Conservation (phyloP, 2,888 invertebrate species). For the Odiellus spinosus region DNA sequence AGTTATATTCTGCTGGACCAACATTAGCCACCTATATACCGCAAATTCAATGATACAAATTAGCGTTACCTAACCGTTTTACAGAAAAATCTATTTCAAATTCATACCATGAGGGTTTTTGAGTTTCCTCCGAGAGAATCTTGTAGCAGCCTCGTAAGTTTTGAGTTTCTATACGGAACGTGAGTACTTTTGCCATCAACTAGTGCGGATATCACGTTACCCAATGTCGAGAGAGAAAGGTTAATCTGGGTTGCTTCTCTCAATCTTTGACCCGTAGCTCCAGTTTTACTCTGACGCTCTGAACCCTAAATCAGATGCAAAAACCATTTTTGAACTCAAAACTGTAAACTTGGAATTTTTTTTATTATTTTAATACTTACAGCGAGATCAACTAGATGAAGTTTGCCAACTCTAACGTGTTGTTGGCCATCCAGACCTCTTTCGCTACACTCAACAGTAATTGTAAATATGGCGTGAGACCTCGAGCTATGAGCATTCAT, state of each 20-base stretch:
- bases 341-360: too few relatives aligned
- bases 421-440: conserved; percentile 61
- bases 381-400: conserved; percentile 93
- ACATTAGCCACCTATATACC: conserved; percentile 70
- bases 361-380: conserved; percentile 46
- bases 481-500: conserved; percentile 95
- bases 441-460: conserved; percentile 90
- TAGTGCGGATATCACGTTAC: conserved; percentile 94
- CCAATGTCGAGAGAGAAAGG: conserved; percentile 86
- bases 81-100: conserved; percentile 1
- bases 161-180: conserved; percentile 95
- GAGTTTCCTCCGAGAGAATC: conserved; percentile 95
- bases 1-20: conserved; percentile 90
- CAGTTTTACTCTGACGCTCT: conserved; percentile 91
- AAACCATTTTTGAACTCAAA: neutral
- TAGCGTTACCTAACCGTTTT: neutral
- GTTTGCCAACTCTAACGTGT: conserved; percentile 84
- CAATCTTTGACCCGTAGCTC: conserved; percentile 76
- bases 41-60: conserved; percentile 1
- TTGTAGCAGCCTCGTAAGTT: conserved; percentile 80
- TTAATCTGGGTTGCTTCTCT: conserved; percentile 98
- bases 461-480: conserved; percentile 95
- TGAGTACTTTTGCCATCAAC: conserved; percentile 95
- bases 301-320: conserved; percentile 57
- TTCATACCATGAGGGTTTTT: conserved; percentile 71